Base-by-base conservation (phyloP, 1,140 invertebrate genomes). In the Dolichoris vasculosae region DNA sequence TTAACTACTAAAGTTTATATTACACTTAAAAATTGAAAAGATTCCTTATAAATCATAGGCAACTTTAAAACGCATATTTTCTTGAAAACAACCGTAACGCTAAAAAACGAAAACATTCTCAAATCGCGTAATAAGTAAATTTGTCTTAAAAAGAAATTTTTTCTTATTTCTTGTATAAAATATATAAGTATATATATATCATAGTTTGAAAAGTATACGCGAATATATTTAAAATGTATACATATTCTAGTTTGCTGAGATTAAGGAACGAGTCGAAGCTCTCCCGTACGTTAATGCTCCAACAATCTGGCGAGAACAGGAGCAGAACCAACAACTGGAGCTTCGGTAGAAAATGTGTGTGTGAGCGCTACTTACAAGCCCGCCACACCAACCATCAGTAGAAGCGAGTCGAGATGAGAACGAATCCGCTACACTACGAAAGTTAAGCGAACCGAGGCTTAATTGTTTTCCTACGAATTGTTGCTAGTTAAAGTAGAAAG, bases 401-500 rank as follows among this genome's bases (percentile, higher is more conserved):
- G 30, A 38, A 69, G 67, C 30, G 55, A 59, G 55, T 26, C 55
- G 4, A 59, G 32, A 73, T 85, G 86, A 86, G 84, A 86, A 84
- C 71, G 71, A 83, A 86, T 75, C 75, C 79, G 51, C 78, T 48
- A 71, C 83, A 73, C 79, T 85, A 84, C 63, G 69, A 89, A 90
- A 90, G 89, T 90, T 86, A 46, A 80, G 64, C 76, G 46, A 87
- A 82, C 82, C 88, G 73, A 89, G 87, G 89, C 90, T 91, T 90
- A 92, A 92, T 91, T 92, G 90, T 93, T 92, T 92, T 90, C 88
- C 87, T 87, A 87, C 88, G 89, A 90, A 92, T 91, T 91, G 89
- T 92, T 92, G 90, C 90, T 89, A 89, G 91, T 90, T 91, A 89
- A 90, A 93, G 91, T 92, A 89, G 88, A 92, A 93, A 92, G 91